These are phyloP conservation scores for Phenganax stokvisi DNA, from an alignment of 92 coral and sea anemone genomes.

Conservation along the genomic window DNA sequence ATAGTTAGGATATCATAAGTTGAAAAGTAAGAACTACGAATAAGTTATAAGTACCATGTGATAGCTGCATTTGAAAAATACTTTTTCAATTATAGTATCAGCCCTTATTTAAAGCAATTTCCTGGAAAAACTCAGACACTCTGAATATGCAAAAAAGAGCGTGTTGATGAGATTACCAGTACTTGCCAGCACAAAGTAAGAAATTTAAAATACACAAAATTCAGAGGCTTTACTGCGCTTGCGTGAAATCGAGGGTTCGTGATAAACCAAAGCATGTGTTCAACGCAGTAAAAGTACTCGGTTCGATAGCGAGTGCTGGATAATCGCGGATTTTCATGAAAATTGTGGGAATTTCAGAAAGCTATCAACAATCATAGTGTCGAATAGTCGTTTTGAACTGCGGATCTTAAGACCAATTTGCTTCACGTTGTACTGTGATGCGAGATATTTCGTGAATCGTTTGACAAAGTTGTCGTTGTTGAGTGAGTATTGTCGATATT, in stretches of 20 bases:
- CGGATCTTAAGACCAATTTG: background rate
- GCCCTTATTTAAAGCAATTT: too few species aligned
- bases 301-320: background rate
- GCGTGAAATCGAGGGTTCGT: constrained; percentile 35
- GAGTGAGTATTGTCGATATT: constrained; percentile 20
- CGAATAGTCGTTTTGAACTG: background rate
- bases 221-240: constrained; percentile 5
- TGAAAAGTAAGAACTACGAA: too few species aligned
- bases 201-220: background rate
- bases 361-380: background rate
- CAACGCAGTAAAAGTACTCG: constrained; percentile 4
- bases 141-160: background rate
- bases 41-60: too few species aligned
- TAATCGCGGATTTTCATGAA: background rate
- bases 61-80: too few species aligned
- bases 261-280: constrained; percentile 26
- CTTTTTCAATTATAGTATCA: too few species aligned
- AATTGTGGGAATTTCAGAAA: background rate
- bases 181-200: background rate
- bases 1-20: too few species aligned
- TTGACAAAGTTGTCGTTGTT: background rate
- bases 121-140: too few species aligned
- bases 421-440: background rate
- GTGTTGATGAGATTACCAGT: background rate
- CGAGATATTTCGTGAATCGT: background rate